Percentiles rank a stretch among this genome's conserved stretches.
Evolutionary conservation across 2,888 invertebrate species (phyloP).

Genomic region (Chironomus riparius): DNA sequence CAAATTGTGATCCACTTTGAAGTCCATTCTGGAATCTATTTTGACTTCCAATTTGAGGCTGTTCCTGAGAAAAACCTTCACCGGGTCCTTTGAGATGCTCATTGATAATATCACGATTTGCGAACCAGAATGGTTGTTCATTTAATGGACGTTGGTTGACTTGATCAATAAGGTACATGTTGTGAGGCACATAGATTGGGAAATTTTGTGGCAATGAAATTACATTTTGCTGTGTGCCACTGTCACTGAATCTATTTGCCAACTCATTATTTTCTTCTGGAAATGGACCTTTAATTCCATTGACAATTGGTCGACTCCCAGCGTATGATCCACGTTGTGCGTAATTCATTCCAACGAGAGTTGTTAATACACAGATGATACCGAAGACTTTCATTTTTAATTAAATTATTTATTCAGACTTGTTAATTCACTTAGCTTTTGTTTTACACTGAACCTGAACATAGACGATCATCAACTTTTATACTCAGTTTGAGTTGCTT

Average conservation of each 20-base stretch:
- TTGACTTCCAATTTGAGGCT: no score
- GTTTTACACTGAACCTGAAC: not conserved
- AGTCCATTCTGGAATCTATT: no score
- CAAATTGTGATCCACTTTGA: no score
- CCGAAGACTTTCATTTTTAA: not conserved
- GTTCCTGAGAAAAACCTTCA: no score
- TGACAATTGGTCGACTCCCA: slow-evolving; percentile 49
- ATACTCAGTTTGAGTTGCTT: not conserved
- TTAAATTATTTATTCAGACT: not conserved
- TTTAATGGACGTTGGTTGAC: slow-evolving; percentile 56
- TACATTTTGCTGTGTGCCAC: slow-evolving; percentile 7
- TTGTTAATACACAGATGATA: slow-evolving; percentile 3
- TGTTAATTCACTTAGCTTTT: not conserved
- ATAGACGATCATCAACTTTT: not conserved
- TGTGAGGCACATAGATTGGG: slow-evolving; percentile 57
- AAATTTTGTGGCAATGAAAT: slow-evolving; percentile 53
- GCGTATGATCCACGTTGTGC: slow-evolving; percentile 58
- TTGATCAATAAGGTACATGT: slow-evolving; percentile 51
- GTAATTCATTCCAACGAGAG: not conserved
- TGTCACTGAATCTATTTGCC: slow-evolving; percentile 47
- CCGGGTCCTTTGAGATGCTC: slow-evolving; percentile 43
- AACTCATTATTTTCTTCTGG: slow-evolving; percentile 33
- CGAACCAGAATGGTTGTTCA: slow-evolving; percentile 61
- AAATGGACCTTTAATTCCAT: slow-evolving; percentile 35
- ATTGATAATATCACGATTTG: slow-evolving; percentile 60